A percentile compares a stretch with the other conserved stretches of the same genome.
phyloP scores from a whole-genome alignment of 1,140 invertebrate species.

The Macrotrachela quadricornifera region DNA sequence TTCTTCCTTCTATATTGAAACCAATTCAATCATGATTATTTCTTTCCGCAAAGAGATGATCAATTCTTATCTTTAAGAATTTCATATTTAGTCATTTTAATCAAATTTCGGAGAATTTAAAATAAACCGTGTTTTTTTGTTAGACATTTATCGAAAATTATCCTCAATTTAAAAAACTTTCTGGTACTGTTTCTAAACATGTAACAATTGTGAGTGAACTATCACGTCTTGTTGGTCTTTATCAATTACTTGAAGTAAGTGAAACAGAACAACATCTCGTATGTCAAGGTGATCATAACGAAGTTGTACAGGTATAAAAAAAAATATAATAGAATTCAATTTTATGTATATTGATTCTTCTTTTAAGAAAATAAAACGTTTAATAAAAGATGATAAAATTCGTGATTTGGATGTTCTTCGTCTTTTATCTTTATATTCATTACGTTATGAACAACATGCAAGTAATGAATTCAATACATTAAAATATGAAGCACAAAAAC shows the following conservation, averaged over 20 bases:
- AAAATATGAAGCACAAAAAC: neutral
- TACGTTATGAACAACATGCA: slow-evolving; percentile 58
- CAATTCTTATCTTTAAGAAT: neutral
- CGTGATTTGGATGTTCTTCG: slow-evolving; percentile 56
- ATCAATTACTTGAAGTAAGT: slow-evolving; percentile 67
- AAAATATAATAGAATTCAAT: neutral
- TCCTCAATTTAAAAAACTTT: slow-evolving; percentile 97
- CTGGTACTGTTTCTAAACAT: slow-evolving; percentile 88
- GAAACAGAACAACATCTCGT: slow-evolving; percentile 88
- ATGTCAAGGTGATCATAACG: slow-evolving; percentile 70
- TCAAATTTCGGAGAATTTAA: neutral
- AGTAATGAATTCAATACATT: slow-evolving; percentile 2
- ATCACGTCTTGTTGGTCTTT: slow-evolving; percentile 53
- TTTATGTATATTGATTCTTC: neutral
- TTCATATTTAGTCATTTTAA: neutral
- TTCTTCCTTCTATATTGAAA: too few species aligned
- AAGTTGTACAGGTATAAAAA: slow-evolving; percentile 46
- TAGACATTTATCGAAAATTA: slow-evolving; percentile 83
- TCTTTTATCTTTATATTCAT: slow-evolving; percentile 71
- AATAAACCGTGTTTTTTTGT: slow-evolving; percentile 11
- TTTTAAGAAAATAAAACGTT: slow-evolving; percentile 44
- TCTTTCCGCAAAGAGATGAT: too few species aligned
- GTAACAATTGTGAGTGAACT: slow-evolving; percentile 83
- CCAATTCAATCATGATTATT: too few species aligned
- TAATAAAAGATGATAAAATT: slow-evolving; percentile 47